Conservation (phyloP, 2,888 invertebrate species). For the Podabrus alpinus region DNA sequence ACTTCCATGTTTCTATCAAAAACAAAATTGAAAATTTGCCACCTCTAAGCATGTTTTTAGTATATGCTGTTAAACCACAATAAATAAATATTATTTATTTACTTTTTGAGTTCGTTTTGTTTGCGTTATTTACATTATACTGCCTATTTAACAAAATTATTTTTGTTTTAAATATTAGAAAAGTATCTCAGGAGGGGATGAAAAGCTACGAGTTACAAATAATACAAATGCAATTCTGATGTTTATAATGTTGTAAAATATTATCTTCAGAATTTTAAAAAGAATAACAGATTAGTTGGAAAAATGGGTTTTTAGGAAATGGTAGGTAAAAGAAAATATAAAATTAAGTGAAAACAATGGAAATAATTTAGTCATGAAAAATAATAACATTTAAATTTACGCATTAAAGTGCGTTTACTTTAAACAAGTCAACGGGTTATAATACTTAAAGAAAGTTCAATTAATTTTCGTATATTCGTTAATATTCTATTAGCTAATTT, state of each 20-base stretch:
- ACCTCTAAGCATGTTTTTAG: slow-evolving; percentile 10
- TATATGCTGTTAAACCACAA: background rate
- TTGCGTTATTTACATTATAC: background rate
- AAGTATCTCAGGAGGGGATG: background rate
- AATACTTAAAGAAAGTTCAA: background rate
- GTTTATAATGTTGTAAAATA: no score
- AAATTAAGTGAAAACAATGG: background rate
- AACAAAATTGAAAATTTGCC: slow-evolving; percentile 14
- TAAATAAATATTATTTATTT: background rate
- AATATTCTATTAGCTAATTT: background rate
- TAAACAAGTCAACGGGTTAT: background rate
- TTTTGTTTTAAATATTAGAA: background rate
- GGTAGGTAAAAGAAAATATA: background rate
- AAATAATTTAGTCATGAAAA: no score
- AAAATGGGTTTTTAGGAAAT: background rate
- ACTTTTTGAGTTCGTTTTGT: background rate
- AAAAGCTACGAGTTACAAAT: background rate
- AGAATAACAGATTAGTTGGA: background rate
- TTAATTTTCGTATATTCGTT: background rate
- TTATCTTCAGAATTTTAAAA: background rate
- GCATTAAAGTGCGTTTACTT: no score
- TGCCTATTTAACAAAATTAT: background rate
- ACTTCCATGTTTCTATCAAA: slow-evolving; percentile 10
- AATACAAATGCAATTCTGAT: no score
- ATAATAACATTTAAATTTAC: background rate